phyloP scores from a whole-genome alignment of 2,888 invertebrate species.

The Parthenolecanium corni region DNA sequence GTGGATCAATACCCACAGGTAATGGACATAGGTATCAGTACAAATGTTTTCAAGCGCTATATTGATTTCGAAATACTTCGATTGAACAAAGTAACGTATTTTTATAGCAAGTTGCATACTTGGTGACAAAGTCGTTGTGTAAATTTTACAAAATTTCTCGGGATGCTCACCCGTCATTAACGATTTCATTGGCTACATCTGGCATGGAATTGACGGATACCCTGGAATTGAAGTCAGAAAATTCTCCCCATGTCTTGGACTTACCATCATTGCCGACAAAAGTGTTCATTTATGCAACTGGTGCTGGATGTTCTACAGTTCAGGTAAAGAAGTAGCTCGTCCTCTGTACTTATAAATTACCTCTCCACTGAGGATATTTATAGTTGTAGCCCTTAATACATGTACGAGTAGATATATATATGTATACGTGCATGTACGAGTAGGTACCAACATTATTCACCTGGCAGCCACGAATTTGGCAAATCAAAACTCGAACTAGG shows the following conservation, averaged over 20 bases:
- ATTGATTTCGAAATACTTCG: no score
- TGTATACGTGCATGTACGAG: no score
- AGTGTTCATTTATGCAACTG: constrained; percentile 58
- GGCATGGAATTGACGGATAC: constrained; percentile 61
- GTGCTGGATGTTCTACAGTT: constrained; percentile 56
- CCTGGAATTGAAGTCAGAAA: constrained; percentile 45
- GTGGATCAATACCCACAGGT: constrained; percentile 46
- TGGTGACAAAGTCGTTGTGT: constrained; percentile 50
- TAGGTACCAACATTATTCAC: no score
- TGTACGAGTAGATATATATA: no score
- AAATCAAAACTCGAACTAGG: no score
- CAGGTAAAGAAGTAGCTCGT: constrained; percentile 41
- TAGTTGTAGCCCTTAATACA: no score
- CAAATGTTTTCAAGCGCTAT: no score
- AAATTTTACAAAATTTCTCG: constrained; percentile 49
- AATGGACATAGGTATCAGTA: background rate
- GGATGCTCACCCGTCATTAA: constrained; percentile 50
- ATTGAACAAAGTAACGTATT: no score
- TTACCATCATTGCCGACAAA: constrained; percentile 54
- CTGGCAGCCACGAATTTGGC: no score
- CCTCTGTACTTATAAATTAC: background rate
- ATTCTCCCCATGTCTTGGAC: constrained; percentile 44
- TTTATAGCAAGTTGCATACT: constrained; percentile 43
- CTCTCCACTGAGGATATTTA: no score
- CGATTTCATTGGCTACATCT: constrained; percentile 55